Evolutionary conservation across 1,140 invertebrate genomes (phyloP).

Genomic region (Campoletis sonorensis): DNA sequence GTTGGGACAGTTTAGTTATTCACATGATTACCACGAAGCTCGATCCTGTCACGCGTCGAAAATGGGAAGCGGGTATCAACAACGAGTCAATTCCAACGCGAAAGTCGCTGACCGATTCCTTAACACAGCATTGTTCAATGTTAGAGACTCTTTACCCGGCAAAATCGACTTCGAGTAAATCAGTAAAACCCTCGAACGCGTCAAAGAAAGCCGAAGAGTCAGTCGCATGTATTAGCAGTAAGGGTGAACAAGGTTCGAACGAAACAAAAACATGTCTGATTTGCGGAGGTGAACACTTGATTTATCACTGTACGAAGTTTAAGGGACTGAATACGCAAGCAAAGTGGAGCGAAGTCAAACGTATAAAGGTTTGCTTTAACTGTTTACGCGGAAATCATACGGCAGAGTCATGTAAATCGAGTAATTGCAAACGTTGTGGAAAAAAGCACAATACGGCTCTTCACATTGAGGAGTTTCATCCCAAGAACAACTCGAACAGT

Average conservation of each 20-base stretch:
- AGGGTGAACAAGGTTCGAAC: constrained; percentile 2
- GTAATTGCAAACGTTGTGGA: constrained; percentile 38
- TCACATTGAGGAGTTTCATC: constrained; percentile 40
- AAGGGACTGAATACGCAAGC: constrained; percentile 17
- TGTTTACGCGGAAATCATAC: constrained; percentile 29
- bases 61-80: constrained; percentile 28
- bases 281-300: constrained; percentile 43
- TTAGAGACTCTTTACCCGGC: constrained; percentile 18
- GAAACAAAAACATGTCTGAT: not conserved
- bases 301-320: constrained; percentile 45
- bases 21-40: constrained; percentile 24
- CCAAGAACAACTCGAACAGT: constrained; percentile 12
- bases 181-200: not conserved
- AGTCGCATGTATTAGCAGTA: constrained; percentile 31
- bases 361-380: constrained; percentile 43
- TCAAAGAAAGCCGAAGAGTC: constrained; percentile 39
- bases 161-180: constrained; percentile 8
- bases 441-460: constrained; percentile 49
- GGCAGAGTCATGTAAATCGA: constrained; percentile 37
- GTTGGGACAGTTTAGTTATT: constrained; percentile 38
- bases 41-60: constrained; percentile 36
- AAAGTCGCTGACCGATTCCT: constrained; percentile 10
- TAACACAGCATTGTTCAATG: constrained; percentile 31
- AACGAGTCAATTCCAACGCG: not conserved
- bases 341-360: constrained; percentile 28